Evolutionary conservation across 2,888 invertebrate genomes (phyloP).

Genomic region (Tenthredo amoena): DNA sequence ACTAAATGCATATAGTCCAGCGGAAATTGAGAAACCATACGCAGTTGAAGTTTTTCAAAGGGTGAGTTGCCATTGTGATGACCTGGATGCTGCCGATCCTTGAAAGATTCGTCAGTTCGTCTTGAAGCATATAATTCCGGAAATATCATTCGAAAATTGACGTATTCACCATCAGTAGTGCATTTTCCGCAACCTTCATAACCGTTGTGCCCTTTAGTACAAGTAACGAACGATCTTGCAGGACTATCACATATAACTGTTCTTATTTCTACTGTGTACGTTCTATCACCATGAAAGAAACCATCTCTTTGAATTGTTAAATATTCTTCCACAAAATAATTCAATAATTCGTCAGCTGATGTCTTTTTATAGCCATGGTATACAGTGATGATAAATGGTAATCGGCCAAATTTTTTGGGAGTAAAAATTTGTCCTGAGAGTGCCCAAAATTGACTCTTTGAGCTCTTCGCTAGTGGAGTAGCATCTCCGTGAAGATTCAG

Average conservation of each 20-base stretch:
- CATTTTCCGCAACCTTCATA: slow-evolving; percentile 64
- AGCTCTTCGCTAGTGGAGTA: slow-evolving; percentile 58
- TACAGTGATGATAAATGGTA: slow-evolving; percentile 55
- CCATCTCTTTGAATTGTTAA: slow-evolving; percentile 37
- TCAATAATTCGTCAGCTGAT: slow-evolving; percentile 46
- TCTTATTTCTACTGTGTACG: slow-evolving; percentile 52
- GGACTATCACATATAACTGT: slow-evolving; percentile 65
- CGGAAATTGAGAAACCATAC: slow-evolving; percentile 63
- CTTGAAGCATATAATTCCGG: slow-evolving; percentile 56
- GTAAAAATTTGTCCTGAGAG: slow-evolving; percentile 56
- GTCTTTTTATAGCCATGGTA: slow-evolving; percentile 56
- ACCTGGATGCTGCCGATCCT: slow-evolving; percentile 58
- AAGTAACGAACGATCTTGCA: slow-evolving; percentile 61
- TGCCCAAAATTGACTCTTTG: slow-evolving; percentile 59
- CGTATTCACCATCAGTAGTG: slow-evolving; percentile 60
- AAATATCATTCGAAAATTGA: slow-evolving; percentile 59
- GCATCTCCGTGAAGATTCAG: slow-evolving; percentile 59
- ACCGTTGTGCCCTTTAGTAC: slow-evolving; percentile 62
- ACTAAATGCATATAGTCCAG: slow-evolving; percentile 65
- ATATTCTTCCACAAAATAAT: slow-evolving; percentile 55
- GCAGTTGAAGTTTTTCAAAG: slow-evolving; percentile 59
- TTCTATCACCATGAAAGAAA: slow-evolving; percentile 24
- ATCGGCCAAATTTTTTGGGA: slow-evolving; percentile 16
- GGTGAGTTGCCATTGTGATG: slow-evolving; percentile 61
- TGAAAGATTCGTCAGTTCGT: slow-evolving; percentile 62